These are phyloP conservation scores for Zenarchopterus dispar DNA, from an alignment of 2,797 vertebrate species.

Conservation along the genomic window DNA sequence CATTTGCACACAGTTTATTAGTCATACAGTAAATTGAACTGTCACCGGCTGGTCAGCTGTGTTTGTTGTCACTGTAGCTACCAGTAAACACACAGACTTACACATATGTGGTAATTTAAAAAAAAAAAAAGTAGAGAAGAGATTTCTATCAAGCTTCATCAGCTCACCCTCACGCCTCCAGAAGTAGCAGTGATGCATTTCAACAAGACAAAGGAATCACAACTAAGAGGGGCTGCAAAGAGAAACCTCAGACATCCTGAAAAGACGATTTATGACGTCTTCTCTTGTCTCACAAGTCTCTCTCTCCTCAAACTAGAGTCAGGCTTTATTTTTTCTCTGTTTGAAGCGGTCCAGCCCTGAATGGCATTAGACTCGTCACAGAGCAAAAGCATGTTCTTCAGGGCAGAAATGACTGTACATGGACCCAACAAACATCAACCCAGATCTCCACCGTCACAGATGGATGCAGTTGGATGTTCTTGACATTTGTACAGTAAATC, in stretches of 20 bases:
- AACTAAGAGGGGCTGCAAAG: not conserved
- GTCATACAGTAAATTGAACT: conserved; percentile 29
- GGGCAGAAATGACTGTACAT: not conserved
- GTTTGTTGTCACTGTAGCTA: conserved; percentile 33
- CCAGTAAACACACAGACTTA: conserved; percentile 37
- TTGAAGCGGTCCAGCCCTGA: conserved; percentile 39
- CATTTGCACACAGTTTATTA: conserved; percentile 43
- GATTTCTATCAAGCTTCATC: conserved; percentile 25
- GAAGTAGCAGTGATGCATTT: conserved; percentile 35
- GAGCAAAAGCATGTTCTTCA: conserved; percentile 19
- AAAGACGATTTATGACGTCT: conserved; percentile 38
- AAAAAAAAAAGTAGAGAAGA: conserved; percentile 25
- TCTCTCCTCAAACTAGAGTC: conserved; percentile 23
- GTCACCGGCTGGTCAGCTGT: conserved; percentile 32
- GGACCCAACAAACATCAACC: not conserved
- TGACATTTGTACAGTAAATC: conserved; percentile 57
- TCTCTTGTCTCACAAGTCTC: conserved; percentile 27
- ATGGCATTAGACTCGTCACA: conserved; percentile 23
- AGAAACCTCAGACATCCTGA: conserved; percentile 15
- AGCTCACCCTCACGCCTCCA: conserved; percentile 24
- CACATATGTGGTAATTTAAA: conserved; percentile 13
- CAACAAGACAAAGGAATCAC: conserved; percentile 37
- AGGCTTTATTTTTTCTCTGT: conserved; percentile 11
- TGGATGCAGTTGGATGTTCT: conserved; percentile 40
- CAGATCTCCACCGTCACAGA: conserved; percentile 8